Evolutionary conservation across 1,140 invertebrate genomes (phyloP), one percentile per base, ranked within the genome.

Genomic region (Drosophila pallidifrons): DNA sequence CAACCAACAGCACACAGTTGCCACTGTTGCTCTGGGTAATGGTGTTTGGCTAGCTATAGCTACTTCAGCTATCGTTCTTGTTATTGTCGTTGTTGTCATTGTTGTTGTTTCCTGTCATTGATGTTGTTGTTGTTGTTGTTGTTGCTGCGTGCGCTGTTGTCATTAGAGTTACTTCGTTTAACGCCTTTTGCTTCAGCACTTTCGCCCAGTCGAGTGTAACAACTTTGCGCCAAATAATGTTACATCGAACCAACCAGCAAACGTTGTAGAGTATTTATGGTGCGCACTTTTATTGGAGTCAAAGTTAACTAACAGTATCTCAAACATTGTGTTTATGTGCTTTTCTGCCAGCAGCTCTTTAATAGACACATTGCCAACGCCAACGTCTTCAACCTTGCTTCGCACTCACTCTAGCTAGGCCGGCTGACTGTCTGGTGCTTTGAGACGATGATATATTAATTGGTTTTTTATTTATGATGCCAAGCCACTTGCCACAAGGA

Each of bases 381-480:
- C 49, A 25, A 25, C 20, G 35, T 35, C 15, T 41, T 16, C 1
- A 38, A 46, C 30, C 46, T n/a, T 11, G 7, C 16, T 43, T 5
- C n/a, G 16, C 1, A 8, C 7, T 7, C 30, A 16, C 35, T 30
- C 55, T 54, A 11, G 10, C 52, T 25, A 25, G 20, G 20, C 20
- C 3, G 20, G 20, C 20, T 7, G 61, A 15, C 54, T 76, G 52
- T 73, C 47, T 59, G 47, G 4, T 38, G 61, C 60, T 47, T 69
- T 65, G 65, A 80, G 75, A 78, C 66, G 78, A 76, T 76, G 85
- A 89, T 85, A 89, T 89, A 89, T 89, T 89, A 89, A 89, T 89
- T 89, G 85, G 75, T 73, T 89, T 87, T 83, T 88, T 87, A 89
- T 88, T 87, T 87, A 87, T 87, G 80, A 88, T 72, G 66, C 16